Evolutionary conservation across 2,113 vertebrate species (phyloP), one percentile per base, ranked within the genome.

Genomic region (Serilophus lunatus): DNA sequence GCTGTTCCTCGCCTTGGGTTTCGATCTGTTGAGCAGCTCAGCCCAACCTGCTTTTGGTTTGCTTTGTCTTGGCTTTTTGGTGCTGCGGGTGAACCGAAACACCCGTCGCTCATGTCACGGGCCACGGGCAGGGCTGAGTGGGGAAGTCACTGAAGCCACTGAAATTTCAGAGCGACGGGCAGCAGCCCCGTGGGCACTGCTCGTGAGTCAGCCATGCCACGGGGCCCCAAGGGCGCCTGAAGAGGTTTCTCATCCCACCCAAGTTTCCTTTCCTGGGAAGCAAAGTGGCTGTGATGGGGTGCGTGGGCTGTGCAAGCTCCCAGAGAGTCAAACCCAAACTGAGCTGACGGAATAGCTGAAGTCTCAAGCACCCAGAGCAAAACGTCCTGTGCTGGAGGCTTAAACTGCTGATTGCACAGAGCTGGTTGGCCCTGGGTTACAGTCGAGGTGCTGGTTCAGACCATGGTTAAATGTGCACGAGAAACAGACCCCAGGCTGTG

Each of bases 161-260:
- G 8, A 90, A 70, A 82, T 83, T 77, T 93, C 83, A 33, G 24
- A 92, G 84, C 15, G 20, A 38, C 7, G 56, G 78, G 92, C 13
- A 10, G 69, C 85, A 91, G 84, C 90, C 64, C 81, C 4, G 9
- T 3, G 28, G 80, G 85, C 92, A 93, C 33, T 1, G 5, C 76
- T 45, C 31, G 8, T 92, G 93, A 96, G 76, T 96, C 95, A 95
- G 90, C 70, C 90, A 2, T 1, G 15, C 78, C 3, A 10, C 4
- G 3, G 92, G 93, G 90, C 94, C 89, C 87, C 13, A 7, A 50
- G 72, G 72, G 69, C 13, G 38, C 56, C 24, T 36, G 28, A 33
- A 19, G 78, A 90, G 74, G 82, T 96, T 96, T 96, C 92, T 95
- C 95, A 94, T 95, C 95, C 92, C 91, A 94, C 95, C 74, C 29